phyloP scores from a whole-genome alignment of 1,140 invertebrate genomes.

The Ceratina japonica region DNA sequence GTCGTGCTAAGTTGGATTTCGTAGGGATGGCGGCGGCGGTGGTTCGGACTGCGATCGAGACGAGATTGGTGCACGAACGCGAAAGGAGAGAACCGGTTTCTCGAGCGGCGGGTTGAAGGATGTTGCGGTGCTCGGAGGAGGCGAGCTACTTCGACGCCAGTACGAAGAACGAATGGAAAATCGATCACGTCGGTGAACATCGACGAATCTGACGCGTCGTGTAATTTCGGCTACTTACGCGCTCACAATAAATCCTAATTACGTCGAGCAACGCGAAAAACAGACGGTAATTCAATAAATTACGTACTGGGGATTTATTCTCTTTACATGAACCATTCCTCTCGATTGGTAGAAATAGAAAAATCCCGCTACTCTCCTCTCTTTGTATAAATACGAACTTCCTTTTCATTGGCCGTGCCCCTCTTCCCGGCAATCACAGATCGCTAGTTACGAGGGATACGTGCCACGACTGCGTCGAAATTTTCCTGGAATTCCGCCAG shows the following conservation, averaged over 20 bases:
- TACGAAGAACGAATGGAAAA: slow-evolving; percentile 37
- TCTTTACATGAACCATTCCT: too few relatives aligned
- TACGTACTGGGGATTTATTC: neutral
- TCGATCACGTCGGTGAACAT: slow-evolving; percentile 45
- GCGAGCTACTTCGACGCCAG: slow-evolving; percentile 40
- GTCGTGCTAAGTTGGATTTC: slow-evolving; percentile 15
- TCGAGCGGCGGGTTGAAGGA: slow-evolving; percentile 29
- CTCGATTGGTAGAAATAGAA: neutral
- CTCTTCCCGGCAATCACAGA: neutral
- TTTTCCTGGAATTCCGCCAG: slow-evolving; percentile 34
- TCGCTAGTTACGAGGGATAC: slow-evolving; percentile 23
- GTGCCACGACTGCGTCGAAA: slow-evolving; percentile 40
- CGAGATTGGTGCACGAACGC: slow-evolving; percentile 42
- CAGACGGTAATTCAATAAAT: too few relatives aligned
- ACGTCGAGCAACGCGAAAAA: too few relatives aligned
- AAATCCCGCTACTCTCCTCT: neutral
- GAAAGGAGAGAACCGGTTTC: slow-evolving; percentile 54
- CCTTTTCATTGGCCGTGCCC: slow-evolving; percentile 8
- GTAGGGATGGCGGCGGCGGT: slow-evolving; percentile 1
- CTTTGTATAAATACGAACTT: neutral
- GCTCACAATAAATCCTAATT: slow-evolving; percentile 8
- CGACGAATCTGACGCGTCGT: slow-evolving; percentile 33
- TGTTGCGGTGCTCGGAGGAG: slow-evolving; percentile 44
- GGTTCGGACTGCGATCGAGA: slow-evolving; percentile 21
- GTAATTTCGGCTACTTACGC: slow-evolving; percentile 47